These are phyloP conservation scores for Arrhopalites spinosus DNA, from an alignment of 2,888 invertebrate genomes.

Conservation along the genomic window DNA sequence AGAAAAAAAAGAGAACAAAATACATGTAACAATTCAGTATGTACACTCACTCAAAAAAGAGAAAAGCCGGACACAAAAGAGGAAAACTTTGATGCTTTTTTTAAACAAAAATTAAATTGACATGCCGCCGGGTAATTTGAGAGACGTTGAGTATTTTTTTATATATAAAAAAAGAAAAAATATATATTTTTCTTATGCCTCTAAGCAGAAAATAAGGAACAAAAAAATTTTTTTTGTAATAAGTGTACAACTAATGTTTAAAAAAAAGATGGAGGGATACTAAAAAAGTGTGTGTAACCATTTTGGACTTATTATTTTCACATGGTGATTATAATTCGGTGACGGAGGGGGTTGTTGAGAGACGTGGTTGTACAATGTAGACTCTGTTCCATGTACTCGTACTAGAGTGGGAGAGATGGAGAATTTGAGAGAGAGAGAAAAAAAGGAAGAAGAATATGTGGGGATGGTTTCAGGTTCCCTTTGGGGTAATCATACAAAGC, in stretches of 20 bases:
- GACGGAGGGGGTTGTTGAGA: background rate
- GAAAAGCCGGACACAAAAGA: conserved; percentile 9
- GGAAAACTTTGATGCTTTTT: background rate
- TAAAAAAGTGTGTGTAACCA: conserved; percentile 1
- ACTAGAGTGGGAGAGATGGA: background rate
- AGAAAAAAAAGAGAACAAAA: no score
- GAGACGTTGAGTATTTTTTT: background rate
- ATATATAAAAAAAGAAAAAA: background rate
- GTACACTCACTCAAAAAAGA: background rate
- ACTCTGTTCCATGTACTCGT: background rate
- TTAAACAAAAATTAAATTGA: conserved; percentile 22
- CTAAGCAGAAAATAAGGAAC: background rate
- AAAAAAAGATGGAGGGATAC: no score
- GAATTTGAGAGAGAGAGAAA: background rate
- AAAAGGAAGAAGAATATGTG: background rate
- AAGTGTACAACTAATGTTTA: conserved; percentile 14
- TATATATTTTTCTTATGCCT: background rate
- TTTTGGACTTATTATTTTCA: conserved; percentile 24
- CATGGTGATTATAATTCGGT: conserved; percentile 19
- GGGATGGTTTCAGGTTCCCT: background rate
- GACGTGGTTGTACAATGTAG: background rate
- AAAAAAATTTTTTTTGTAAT: conserved; percentile 9
- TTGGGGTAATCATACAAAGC: conserved; percentile 25
- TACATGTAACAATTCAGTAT: no score
- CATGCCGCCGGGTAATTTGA: conserved; percentile 17